Conservation (phyloP, 2,113 vertebrate genomes). For the Leptosomus discolor region DNA sequence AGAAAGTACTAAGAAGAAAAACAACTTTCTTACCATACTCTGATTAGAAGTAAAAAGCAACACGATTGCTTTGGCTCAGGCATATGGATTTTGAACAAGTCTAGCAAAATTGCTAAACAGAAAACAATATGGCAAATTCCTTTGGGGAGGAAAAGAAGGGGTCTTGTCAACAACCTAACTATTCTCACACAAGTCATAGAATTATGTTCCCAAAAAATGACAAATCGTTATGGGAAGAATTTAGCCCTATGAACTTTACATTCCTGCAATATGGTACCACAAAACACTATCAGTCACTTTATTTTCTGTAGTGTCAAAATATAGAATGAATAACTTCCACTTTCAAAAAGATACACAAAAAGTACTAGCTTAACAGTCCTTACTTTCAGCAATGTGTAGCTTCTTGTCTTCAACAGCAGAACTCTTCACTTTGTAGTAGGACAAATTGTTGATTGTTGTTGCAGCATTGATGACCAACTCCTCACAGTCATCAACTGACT, state of each 20-base stretch:
- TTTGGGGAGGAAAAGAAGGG: not conserved
- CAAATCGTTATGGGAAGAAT: not conserved
- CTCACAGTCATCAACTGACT: constrained; percentile 81
- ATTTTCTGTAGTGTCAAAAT: not conserved
- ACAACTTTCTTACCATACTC: not conserved
- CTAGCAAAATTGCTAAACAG: not conserved
- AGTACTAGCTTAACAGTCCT: constrained; percentile 25
- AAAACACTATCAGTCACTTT: not conserved
- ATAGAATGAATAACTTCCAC: not conserved
- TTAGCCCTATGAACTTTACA: not conserved
- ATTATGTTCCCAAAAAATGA: not conserved
- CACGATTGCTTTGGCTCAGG: not conserved
- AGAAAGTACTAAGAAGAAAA: not conserved
- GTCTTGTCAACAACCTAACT: not conserved
- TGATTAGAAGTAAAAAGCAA: not conserved
- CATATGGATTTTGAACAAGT: not conserved
- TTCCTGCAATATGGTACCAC: not conserved
- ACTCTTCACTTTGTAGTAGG: constrained; percentile 83
- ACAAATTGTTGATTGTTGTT: constrained; percentile 90
- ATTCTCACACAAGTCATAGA: not conserved
- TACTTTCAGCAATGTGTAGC: constrained; percentile 84
- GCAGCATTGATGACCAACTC: constrained; percentile 87
- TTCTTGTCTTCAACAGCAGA: constrained; percentile 75
- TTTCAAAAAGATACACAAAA: not conserved
- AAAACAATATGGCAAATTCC: not conserved